A percentile compares a stretch with the other conserved stretches of the same genome.
These are phyloP conservation scores for Natrix natrix DNA, from an alignment of 2,797 vertebrate species.

Conservation along the genomic window DNA sequence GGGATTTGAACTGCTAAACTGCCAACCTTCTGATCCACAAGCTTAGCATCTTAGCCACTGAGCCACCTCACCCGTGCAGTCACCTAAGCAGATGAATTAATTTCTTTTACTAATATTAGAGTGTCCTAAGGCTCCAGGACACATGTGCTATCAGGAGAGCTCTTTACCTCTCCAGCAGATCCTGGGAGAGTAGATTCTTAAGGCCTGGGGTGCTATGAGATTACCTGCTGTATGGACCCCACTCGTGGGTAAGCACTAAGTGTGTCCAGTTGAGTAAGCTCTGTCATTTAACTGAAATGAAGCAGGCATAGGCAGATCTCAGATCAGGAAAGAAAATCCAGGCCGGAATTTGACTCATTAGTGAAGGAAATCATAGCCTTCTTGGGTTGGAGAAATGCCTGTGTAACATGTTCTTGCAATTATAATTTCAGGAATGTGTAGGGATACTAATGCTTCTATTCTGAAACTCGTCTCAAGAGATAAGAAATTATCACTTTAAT, in stretches of 20 bases:
- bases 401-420: not conserved
- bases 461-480: not conserved
- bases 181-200: not conserved
- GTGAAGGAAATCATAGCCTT: not conserved
- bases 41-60: too few relatives aligned
- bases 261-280: not conserved
- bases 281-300: not conserved
- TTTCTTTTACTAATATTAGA: not conserved
- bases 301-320: not conserved
- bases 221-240: not conserved
- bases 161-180: not conserved
- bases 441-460: not conserved
- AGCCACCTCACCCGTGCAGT: not conserved
- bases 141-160: not conserved
- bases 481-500: not conserved
- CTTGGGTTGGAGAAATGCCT: not conserved
- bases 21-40: too few relatives aligned
- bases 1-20: too few relatives aligned
- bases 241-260: not conserved
- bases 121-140: not conserved
- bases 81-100: not conserved
- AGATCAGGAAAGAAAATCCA: not conserved
- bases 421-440: not conserved
- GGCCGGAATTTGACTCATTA: not conserved
- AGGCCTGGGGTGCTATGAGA: not conserved